Percentiles rank a stretch among this genome's conserved stretches.
Conservation (phyloP, 1,140 invertebrate species). For the Phocides pigmalion region DNA sequence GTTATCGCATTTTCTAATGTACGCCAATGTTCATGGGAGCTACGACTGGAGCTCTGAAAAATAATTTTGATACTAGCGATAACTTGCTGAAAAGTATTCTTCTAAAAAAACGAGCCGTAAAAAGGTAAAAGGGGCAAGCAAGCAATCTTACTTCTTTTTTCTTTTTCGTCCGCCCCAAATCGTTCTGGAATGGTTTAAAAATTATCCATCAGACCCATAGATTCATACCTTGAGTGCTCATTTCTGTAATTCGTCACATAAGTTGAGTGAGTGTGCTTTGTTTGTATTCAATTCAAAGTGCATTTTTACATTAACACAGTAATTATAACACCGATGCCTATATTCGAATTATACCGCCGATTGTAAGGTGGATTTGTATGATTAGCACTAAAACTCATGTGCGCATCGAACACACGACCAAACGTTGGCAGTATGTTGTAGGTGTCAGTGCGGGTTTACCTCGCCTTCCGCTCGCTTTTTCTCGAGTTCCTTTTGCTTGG, state of each 20-base stretch:
- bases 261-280: slow-evolving; percentile 33
- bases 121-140: slow-evolving; percentile 82
- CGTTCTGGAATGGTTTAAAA: slow-evolving; percentile 89
- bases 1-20: slow-evolving; percentile 68
- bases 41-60: slow-evolving; percentile 45
- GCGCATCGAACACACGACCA: slow-evolving; percentile 37
- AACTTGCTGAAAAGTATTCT: slow-evolving; percentile 69
- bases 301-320: slow-evolving; percentile 3
- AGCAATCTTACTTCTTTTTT: slow-evolving; percentile 96
- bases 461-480: slow-evolving; percentile 97
- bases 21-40: slow-evolving; percentile 59
- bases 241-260: slow-evolving; percentile 32
- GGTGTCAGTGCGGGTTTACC: slow-evolving; percentile 84
- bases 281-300: slow-evolving; percentile 25
- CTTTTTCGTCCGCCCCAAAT: slow-evolving; percentile 97
- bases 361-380: slow-evolving; percentile 38
- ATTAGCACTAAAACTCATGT: slow-evolving; percentile 52
- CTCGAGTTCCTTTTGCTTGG: slow-evolving; percentile 97
- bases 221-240: slow-evolving; percentile 27
- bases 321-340: slow-evolving; percentile 19
- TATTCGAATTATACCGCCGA: slow-evolving; percentile 18
- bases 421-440: not conserved
- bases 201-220: slow-evolving; percentile 66
- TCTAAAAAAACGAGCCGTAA: slow-evolving; percentile 80
- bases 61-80: slow-evolving; percentile 74